These are phyloP conservation scores for Carterocephalus palaemon DNA, from an alignment of 2,888 invertebrate genomes.

Conservation along the genomic window DNA sequence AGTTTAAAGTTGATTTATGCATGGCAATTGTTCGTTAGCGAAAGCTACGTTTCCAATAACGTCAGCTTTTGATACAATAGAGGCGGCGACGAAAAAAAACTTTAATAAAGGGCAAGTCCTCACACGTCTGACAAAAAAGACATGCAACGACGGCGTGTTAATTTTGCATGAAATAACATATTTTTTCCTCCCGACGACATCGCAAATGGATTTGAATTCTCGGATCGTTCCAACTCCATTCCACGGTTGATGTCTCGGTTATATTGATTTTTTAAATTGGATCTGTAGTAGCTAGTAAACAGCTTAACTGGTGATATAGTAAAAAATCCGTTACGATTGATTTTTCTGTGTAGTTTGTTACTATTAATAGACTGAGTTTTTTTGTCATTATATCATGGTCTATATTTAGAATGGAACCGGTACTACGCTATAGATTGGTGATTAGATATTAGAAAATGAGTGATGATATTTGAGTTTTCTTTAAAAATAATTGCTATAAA, in stretches of 20 bases:
- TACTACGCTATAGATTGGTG: background rate
- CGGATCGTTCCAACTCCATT: constrained; percentile 1
- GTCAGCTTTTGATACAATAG: constrained; percentile 14
- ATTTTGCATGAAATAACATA: constrained; percentile 37
- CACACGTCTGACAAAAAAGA: constrained; percentile 29
- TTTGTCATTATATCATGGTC: constrained; percentile 6
- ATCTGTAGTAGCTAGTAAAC: constrained; percentile 19
- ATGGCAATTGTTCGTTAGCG: background rate
- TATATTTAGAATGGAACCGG: background rate
- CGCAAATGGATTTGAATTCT: constrained; percentile 1
- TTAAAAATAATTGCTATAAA: too few species aligned
- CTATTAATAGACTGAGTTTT: constrained; percentile 7
- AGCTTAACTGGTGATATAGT: constrained; percentile 20
- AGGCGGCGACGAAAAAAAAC: constrained; percentile 7
- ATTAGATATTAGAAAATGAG: background rate
- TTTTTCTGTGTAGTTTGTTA: constrained; percentile 10
- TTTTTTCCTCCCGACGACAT: constrained; percentile 16
- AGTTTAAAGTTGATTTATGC: background rate
- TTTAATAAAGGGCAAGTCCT: constrained; percentile 21
- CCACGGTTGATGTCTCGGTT: constrained; percentile 18
- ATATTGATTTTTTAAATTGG: constrained; percentile 21
- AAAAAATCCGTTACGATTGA: constrained; percentile 21
- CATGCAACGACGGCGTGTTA: constrained; percentile 27
- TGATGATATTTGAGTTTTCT: too few species aligned
- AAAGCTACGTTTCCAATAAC: constrained; percentile 3